phyloP scores from a whole-genome alignment of 92 coral and sea anemone species.

The Palythoa grandiflora region DNA sequence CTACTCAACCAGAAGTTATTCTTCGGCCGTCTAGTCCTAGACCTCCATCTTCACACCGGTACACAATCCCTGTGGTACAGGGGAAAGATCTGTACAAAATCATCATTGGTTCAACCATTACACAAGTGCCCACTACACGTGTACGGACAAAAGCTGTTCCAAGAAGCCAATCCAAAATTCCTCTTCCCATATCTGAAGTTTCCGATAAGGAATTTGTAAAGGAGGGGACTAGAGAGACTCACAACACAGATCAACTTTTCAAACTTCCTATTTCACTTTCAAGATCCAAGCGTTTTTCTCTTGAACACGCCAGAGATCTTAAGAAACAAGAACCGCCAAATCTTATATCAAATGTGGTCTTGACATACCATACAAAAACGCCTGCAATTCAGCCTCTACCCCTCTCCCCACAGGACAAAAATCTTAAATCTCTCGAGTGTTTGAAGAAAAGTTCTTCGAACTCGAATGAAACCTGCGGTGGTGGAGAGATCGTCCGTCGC shows the following conservation, averaged over 20 bases:
- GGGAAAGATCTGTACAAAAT: conserved; percentile 48
- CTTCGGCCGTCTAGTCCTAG: conserved; percentile 34
- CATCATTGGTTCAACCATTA: conserved; percentile 33
- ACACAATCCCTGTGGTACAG: conserved; percentile 48
- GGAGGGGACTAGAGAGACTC: background rate
- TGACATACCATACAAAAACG: conserved; percentile 39
- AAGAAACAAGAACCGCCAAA: conserved; percentile 30
- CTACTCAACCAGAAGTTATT: conserved; percentile 23
- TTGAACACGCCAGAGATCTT: conserved; percentile 23
- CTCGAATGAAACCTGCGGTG: background rate
- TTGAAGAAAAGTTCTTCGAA: background rate
- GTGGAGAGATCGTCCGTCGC: conserved; percentile 17
- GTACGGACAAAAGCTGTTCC: conserved; percentile 28
- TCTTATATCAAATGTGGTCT: conserved; percentile 35
- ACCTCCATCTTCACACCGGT: conserved; percentile 41
- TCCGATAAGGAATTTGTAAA: conserved; percentile 1
- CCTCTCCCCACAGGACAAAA: conserved; percentile 29
- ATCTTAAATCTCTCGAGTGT: conserved; percentile 9
- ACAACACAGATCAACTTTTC: conserved; percentile 10
- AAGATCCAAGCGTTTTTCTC: conserved; percentile 28
- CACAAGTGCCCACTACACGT: conserved; percentile 9
- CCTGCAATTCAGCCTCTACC: conserved; percentile 44
- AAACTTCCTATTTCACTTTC: conserved; percentile 35
- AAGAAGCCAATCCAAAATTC: conserved; percentile 23
- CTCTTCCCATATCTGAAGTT: conserved; percentile 24